These are phyloP conservation scores for Lutjanus campechanus DNA, from an alignment of 2,797 vertebrate species.

Conservation along the genomic window DNA sequence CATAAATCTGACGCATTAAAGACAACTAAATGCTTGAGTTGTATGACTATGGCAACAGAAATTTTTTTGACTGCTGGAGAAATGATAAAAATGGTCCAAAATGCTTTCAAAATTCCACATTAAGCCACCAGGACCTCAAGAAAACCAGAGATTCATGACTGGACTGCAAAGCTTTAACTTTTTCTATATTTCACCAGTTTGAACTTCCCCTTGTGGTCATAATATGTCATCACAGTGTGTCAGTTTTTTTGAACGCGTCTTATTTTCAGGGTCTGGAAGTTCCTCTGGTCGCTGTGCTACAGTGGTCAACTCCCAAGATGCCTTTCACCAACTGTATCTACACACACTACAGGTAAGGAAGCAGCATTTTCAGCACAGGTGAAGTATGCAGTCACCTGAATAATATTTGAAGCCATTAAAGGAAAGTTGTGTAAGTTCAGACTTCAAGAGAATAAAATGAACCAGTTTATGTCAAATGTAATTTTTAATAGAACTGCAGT, in stretches of 20 bases:
- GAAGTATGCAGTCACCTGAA: no score
- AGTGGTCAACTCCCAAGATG: constrained; percentile 95
- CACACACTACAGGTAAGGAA: constrained; percentile 89
- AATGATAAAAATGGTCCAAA: no score
- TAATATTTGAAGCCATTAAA: no score
- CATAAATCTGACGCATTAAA: neutral
- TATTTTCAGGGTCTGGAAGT: constrained; percentile 91
- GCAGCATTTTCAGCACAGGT: no score
- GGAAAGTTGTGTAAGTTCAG: no score
- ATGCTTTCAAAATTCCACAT: no score
- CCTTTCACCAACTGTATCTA: constrained; percentile 95
- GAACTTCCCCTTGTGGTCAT: neutral
- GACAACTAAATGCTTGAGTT: neutral
- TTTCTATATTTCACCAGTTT: neutral
- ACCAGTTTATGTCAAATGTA: no score
- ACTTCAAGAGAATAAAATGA: no score
- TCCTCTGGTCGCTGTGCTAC: constrained; percentile 92
- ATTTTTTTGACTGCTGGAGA: neutral
- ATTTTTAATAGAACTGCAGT: no score
- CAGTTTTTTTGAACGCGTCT: neutral
- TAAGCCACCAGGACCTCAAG: no score
- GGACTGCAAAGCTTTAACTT: neutral
- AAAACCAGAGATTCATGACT: neutral
- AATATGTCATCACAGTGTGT: neutral
- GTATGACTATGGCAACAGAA: neutral